These are phyloP conservation scores for Ophiothrix spiculata DNA, from an alignment of 35 echinoderm and acorn worm genomes.

Conservation along the genomic window DNA sequence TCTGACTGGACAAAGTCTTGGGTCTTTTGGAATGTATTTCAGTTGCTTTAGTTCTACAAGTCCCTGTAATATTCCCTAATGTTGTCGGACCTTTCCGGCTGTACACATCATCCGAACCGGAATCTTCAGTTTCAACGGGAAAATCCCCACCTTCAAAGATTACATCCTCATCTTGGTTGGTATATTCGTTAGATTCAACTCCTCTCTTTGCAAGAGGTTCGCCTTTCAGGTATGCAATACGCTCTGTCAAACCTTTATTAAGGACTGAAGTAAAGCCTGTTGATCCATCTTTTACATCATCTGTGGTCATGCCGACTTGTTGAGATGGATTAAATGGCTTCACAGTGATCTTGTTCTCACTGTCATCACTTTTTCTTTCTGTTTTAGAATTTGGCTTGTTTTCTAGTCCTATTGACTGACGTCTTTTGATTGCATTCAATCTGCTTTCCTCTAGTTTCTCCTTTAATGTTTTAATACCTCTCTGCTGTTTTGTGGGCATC, in stretches of 20 bases:
- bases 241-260: not conserved
- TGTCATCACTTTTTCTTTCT: constrained; percentile 4
- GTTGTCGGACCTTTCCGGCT: not conserved
- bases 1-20: not conserved
- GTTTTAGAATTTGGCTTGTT: not conserved
- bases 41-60: not conserved
- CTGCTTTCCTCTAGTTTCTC: constrained; percentile 31
- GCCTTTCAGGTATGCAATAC: not conserved
- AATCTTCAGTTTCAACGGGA: not conserved
- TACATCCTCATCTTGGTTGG: not conserved
- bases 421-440: not conserved
- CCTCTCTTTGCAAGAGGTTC: too few relatives aligned
- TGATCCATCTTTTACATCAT: not conserved
- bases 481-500: constrained; percentile 45
- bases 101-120: not conserved
- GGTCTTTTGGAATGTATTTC: not conserved
- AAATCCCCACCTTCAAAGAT: not conserved
- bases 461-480: constrained; percentile 45
- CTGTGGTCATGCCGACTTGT: not conserved
- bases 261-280: not conserved
- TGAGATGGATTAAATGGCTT: not conserved
- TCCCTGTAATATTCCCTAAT: not conserved
- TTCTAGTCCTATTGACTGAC: not conserved
- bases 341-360: not conserved
- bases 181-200: not conserved